Evolutionary conservation across 2,113 vertebrate species (phyloP).

Genomic region (Gulo gulo): DNA sequence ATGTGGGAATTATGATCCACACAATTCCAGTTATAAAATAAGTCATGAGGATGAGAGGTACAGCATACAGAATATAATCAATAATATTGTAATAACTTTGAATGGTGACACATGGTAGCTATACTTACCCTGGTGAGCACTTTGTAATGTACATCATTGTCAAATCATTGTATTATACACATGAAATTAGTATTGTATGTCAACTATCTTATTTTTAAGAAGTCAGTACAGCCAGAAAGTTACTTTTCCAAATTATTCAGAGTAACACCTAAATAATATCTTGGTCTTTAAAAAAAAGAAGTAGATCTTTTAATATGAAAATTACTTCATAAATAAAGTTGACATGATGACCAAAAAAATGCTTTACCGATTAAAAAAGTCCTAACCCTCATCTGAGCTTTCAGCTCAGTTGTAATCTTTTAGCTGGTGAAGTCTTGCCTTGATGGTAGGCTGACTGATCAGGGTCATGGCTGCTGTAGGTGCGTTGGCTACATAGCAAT

Average conservation of each 20-base stretch:
- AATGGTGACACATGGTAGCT: not conserved
- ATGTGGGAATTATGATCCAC: not conserved
- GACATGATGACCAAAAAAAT: not conserved
- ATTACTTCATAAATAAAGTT: not conserved
- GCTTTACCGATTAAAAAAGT: not conserved
- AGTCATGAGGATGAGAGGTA: not conserved
- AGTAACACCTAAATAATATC: not conserved
- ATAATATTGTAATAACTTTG: not conserved
- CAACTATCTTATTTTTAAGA: not conserved
- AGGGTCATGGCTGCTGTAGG: not conserved
- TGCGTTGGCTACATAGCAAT: not conserved
- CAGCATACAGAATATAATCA: not conserved
- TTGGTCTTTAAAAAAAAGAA: not conserved
- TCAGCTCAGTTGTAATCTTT: not conserved
- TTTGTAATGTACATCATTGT: not conserved
- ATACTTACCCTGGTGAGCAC: not conserved
- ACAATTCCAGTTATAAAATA: not conserved
- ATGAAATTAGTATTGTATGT: not conserved
- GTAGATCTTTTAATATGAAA: not conserved
- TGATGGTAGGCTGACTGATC: not conserved
- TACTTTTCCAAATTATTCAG: not conserved
- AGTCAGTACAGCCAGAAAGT: not conserved
- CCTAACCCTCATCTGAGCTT: not conserved
- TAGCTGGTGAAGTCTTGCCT: not conserved
- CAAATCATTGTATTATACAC: not conserved